Percentiles rank a stretch among this genome's conserved stretches.
phyloP scores from a whole-genome alignment of 2,113 vertebrate genomes.

The Campylomormyrus numenius region DNA sequence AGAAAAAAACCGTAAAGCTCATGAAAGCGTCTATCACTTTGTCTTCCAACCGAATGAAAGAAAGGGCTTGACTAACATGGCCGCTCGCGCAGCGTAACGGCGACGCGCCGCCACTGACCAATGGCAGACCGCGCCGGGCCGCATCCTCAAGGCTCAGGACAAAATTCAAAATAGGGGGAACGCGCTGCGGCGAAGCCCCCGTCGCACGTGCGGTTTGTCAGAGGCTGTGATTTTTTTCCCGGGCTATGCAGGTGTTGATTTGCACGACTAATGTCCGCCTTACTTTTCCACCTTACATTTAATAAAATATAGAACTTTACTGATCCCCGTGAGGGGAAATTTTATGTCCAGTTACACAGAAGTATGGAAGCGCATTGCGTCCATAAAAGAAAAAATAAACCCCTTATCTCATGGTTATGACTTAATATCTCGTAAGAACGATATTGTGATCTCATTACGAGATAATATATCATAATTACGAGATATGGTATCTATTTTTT shows the following conservation, averaged over 20 bases:
- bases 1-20: constrained; percentile 9
- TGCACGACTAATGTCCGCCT: neutral
- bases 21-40: constrained; percentile 25
- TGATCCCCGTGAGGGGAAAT: neutral
- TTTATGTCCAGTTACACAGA: neutral
- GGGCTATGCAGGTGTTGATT: neutral
- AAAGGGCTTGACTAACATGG: constrained; percentile 46
- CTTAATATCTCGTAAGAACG: no score
- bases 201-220: constrained; percentile 26
- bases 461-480: no score
- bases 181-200: constrained; percentile 17
- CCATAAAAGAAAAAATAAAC: neutral
- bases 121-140: constrained; percentile 21
- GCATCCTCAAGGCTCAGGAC: constrained; percentile 20
- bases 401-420: neutral
- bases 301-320: neutral
- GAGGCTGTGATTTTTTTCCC: neutral
- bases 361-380: neutral
- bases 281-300: neutral
- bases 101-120: constrained; percentile 30
- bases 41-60: constrained; percentile 40
- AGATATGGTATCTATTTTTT: neutral
- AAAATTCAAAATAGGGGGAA: constrained; percentile 43
- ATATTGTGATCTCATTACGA: neutral
- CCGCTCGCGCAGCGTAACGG: constrained; percentile 25